phyloP scores from a whole-genome alignment of 2,797 vertebrate genomes.

The Nasua narica region DNA sequence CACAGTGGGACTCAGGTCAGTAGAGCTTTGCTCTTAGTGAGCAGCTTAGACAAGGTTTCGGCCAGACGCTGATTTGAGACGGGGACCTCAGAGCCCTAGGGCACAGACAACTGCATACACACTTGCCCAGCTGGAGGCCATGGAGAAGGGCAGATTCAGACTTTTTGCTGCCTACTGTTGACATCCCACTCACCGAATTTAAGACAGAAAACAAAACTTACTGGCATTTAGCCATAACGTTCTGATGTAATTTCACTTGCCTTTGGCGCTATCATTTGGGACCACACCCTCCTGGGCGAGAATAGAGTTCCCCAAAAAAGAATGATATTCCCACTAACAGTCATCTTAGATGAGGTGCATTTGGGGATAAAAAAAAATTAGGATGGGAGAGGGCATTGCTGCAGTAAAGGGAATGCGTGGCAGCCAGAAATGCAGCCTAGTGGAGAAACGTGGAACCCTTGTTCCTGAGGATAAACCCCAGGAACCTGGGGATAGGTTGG shows the following conservation, averaged over 20 bases:
- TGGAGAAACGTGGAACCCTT: background rate
- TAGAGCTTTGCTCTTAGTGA: background rate
- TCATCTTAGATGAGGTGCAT: background rate
- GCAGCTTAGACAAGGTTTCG: background rate
- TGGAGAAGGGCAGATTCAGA: background rate
- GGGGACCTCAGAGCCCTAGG: background rate
- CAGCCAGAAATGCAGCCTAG: background rate
- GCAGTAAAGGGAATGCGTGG: accelerated
- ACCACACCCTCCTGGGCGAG: background rate
- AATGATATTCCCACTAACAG: background rate
- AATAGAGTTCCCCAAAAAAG: background rate
- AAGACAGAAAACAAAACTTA: background rate
- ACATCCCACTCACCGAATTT: background rate
- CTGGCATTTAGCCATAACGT: background rate
- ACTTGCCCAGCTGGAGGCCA: background rate
- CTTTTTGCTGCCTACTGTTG: background rate
- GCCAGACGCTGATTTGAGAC: background rate
- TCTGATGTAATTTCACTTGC: background rate
- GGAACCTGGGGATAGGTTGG: background rate
- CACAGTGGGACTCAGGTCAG: background rate
- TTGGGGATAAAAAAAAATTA: background rate
- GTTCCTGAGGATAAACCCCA: background rate
- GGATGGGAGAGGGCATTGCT: background rate
- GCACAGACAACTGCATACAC: background rate
- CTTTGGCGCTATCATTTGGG: background rate